A percentile compares a stretch with the other conserved stretches of the same genome.
These are phyloP conservation scores for Zaprionus obscuricornis DNA, from an alignment of 2,888 invertebrate species.

Conservation along the genomic window DNA sequence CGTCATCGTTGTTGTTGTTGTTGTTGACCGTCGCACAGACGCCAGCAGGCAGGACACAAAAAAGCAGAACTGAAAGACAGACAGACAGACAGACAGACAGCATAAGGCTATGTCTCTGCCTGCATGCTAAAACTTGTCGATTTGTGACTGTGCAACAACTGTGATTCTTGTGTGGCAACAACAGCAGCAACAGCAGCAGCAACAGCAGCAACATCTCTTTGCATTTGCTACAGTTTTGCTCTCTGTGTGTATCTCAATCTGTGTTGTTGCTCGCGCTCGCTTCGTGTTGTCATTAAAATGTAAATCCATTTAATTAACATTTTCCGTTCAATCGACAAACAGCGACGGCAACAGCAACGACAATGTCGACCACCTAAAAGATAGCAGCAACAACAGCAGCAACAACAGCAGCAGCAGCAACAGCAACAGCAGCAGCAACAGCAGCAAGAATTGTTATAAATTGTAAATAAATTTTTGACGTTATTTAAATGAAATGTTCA, in stretches of 20 bases:
- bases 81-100: conserved; percentile 12
- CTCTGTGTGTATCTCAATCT: conserved; percentile 66
- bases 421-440: conserved; percentile 6
- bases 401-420: conserved; percentile 1
- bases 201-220: conserved; percentile 18
- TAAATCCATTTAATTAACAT: conserved; percentile 78
- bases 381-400: conserved; percentile 46
- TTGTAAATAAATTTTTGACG: conserved; percentile 73
- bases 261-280: conserved; percentile 32
- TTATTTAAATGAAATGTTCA: conserved; percentile 59
- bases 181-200: not conserved
- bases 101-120: too few species aligned
- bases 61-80: conserved; percentile 21
- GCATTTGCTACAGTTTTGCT: conserved; percentile 3
- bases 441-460: conserved; percentile 70
- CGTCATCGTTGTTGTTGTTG: too few species aligned
- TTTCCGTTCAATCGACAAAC: conserved; percentile 45
- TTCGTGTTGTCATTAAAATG: conserved; percentile 79
- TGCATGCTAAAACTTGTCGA: too few species aligned
- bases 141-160: too few species aligned
- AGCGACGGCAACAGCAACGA: too few species aligned
- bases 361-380: conserved; percentile 69
- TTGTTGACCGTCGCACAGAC: conserved; percentile 45
- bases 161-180: not conserved
- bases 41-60: too few species aligned